Conservation (phyloP, 2,888 invertebrate genomes). For the Drosophila prostipennis region DNA sequence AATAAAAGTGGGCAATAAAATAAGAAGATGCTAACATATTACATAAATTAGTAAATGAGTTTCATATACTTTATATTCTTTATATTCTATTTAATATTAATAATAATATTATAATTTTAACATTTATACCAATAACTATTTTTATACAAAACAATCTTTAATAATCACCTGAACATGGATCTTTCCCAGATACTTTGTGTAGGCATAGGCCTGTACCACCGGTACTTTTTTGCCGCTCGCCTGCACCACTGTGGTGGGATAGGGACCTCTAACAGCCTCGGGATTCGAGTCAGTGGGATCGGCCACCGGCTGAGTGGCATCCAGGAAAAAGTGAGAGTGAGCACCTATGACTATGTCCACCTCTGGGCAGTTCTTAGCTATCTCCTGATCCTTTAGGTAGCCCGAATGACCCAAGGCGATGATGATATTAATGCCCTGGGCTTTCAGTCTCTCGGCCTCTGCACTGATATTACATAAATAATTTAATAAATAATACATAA, state of each 20-base stretch:
- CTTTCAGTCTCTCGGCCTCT: slow-evolving; percentile 88
- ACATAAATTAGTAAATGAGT: no score
- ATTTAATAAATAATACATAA: no score
- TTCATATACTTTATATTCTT: no score
- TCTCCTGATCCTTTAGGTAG: slow-evolving; percentile 89
- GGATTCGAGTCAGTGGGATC: slow-evolving; percentile 50
- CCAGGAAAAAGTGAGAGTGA: slow-evolving; percentile 95
- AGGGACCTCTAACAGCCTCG: slow-evolving; percentile 86
- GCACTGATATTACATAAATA: slow-evolving; percentile 72
- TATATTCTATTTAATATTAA: no score
- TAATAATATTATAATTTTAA: no score
- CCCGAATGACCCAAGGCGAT: slow-evolving; percentile 97
- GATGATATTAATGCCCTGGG: slow-evolving; percentile 90
- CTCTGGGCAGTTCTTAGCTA: slow-evolving; percentile 90
- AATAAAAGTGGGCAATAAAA: no score
- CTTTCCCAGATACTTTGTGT: slow-evolving; percentile 95
- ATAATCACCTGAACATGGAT: slow-evolving; percentile 86
- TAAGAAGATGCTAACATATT: no score
- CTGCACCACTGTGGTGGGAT: slow-evolving; percentile 91
- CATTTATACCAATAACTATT: no score
- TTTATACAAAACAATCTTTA: background rate
- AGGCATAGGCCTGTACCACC: slow-evolving; percentile 95
- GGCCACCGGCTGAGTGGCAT: slow-evolving; percentile 86
- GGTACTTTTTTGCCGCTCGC: slow-evolving; percentile 89
- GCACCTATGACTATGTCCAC: slow-evolving; percentile 96